Evolutionary conservation across 2,113 vertebrate genomes (phyloP), one percentile per base, ranked within the genome.

Genomic region (Malurus alboscapulatus): DNA sequence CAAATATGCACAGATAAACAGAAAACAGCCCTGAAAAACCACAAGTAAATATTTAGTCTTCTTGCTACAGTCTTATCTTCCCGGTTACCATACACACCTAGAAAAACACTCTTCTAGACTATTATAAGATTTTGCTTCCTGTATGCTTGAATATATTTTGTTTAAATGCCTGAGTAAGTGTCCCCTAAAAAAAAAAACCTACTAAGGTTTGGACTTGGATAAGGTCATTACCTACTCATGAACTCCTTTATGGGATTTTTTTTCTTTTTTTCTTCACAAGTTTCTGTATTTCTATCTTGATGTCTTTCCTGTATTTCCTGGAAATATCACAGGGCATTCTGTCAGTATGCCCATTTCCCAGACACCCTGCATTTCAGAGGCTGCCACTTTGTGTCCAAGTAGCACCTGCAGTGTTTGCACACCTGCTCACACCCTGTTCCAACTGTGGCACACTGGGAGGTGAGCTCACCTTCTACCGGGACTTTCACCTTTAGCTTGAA

Each of bases 401-500:
- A 20, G 29, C 9, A 54, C 7, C 17, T 7, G 30, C 20, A n/a
- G 25, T 3, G 54, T 4, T 6, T 6, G 26, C 57, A 36, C 22
- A n/a, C 6, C 24, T 18, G 44, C 36, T 51, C 30, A 25, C 1
- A 0, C 24, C 45, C 67, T 6, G 8, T 5, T 36, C 21, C 5
- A 55, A 9, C 1, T 30, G 6, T 3, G 1, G 42, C n/a, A 48
- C 21, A 18, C 48, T 14, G 47, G 38, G 25, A 40, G 18, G 21
- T 0, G 1, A 20, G 30, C 44, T 75, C 57, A 32, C 13, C 38
- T 24, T 26, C 40, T 4, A 0, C 1, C 4, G 7, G 14, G 20
- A 40, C 59, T 59, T 77, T 18, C 18, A 58, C 26, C 24, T 38
- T 17, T 13, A 55, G 14, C 9, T 10, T 11, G 40, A 47, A 55